Evolutionary conservation across 2,113 vertebrate genomes (phyloP), one percentile per base, ranked within the genome.

Genomic region (Thunnus thynnus): DNA sequence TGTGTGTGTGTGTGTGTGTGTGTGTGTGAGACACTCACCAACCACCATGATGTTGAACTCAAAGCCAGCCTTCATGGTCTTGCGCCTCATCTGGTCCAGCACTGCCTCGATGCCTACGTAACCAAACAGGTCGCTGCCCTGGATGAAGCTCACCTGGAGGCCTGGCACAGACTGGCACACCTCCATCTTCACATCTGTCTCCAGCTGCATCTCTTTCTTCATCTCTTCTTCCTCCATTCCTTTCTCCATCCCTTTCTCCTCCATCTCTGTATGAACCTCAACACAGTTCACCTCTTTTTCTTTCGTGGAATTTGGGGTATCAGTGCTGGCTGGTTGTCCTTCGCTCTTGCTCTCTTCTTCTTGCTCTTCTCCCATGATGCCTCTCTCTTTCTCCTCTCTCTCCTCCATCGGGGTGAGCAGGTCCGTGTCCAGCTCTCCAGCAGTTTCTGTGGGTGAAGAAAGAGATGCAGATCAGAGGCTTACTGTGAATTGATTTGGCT

Each of bases 11-110:
- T 36, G 32, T 36, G 32, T 41, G 1, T 41, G 36, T 41, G 36
- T 4, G 13, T 61, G 13, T 54, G 20, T 30, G 36, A 17, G 30
- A 57, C 1, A 85, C 97, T 96, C 90, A 98, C 98, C 98, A 36
- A 99, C 98, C 20, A 99, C 97, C 97, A 99, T 99, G 95, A 99
- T 95, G 94, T 99, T 99, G 88, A 99, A 99, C 90, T 99, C 97
- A 1, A 99, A 97, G 25, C 97, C 97, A 0, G 91, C 95, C 92
- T 99, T 99, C 96, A 99, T 98, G 77, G 97, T 98, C 87, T 99
- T 99, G 92, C 95, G 95, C 74, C 95, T 96, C 96, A 99, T 97
- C 92, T 99, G 98, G 86, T 99, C 98, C 56, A 99, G 94, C 18
- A 99, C 97, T 0, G 97, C 96, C 77, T 99, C 98, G 0, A 99